Evolutionary conservation across 2,888 invertebrate genomes (phyloP).

Genomic region (Callyntrura guangdongensis): DNA sequence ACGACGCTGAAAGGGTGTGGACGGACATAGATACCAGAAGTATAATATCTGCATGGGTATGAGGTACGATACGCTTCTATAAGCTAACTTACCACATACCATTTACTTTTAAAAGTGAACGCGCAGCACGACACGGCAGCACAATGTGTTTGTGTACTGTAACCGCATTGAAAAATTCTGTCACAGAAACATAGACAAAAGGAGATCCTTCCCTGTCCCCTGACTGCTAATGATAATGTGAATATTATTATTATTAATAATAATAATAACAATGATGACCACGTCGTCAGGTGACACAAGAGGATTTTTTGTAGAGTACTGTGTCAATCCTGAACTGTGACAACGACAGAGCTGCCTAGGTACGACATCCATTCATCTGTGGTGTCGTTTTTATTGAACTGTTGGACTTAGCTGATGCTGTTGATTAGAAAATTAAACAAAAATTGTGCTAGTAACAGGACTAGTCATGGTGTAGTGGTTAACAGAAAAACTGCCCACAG

Average conservation of each 20-base stretch:
- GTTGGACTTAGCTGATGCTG: not conserved
- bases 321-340: conserved; percentile 32
- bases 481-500: not conserved
- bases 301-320: not conserved
- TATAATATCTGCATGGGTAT: not conserved
- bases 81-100: not conserved
- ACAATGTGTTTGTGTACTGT: not conserved
- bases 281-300: conserved; percentile 37
- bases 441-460: not conserved
- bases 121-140: conserved; percentile 45
- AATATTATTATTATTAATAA: too few species aligned
- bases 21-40: conserved; percentile 44
- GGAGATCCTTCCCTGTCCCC: conserved; percentile 37
- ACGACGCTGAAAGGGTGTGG: conserved; percentile 60
- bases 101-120: conserved; percentile 36
- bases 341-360: not conserved
- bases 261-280: conserved; percentile 7
- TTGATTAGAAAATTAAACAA: conserved; percentile 34
- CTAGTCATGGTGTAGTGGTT: not conserved
- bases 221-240: conserved; percentile 3
- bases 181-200: conserved; percentile 33
- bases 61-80: not conserved
- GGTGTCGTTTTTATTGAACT: not conserved
- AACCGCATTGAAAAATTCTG: conserved; percentile 29
- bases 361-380: conserved; percentile 18